Base-by-base conservation (phyloP, 2,113 vertebrate genomes). In the Nothocercus nigrocapillus region DNA sequence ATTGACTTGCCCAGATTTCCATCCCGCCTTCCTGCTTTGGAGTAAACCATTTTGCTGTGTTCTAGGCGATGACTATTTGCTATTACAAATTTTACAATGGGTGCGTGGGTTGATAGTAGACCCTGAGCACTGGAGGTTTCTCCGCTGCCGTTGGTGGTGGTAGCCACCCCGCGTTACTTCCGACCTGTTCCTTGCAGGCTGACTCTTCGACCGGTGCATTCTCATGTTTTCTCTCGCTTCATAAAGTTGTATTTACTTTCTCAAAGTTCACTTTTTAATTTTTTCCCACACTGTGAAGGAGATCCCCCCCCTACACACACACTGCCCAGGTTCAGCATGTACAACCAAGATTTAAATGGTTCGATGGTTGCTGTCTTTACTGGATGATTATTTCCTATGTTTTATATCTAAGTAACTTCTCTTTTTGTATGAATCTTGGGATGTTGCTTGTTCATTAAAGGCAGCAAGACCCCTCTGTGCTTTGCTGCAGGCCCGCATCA, bases 1-100 rank as follows among this genome's bases (percentile, higher is more conserved):
- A 58, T 88, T 75, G 67, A 69, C 54, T 40, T 42, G 47, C 62
- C 72, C 82, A 1, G 1, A 45, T 38, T 83, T 62, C 51, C 66
- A 69, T 84, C 80, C 82, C 51, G 59, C 59, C 59, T 93, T 49
- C 44, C 68, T 69, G 34, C 92, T 93, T 69, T 56, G 76, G 76
- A 91, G 73, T 53, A 87, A 80, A 38, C 51, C 78, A 36, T 42
- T 82, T 96, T 93, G 92, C 64, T 69, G 73, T 63, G 6, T 88
- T 66, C 58, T 68, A 32, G 40, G 24, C 13, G 51, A 79, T 66
- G 76, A 89, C 85, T 89, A 67, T 85, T 96, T 84, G 34, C 75
- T 30, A 27, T 12, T 58, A 1, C 24, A 58, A 89, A 67, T 79
- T 93, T 94, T 67, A 27, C 27, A 58, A 63, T 4, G 75, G 59